Evolutionary conservation across 2,888 invertebrate species (phyloP).

Genomic region (Drosophila anomelani): DNA sequence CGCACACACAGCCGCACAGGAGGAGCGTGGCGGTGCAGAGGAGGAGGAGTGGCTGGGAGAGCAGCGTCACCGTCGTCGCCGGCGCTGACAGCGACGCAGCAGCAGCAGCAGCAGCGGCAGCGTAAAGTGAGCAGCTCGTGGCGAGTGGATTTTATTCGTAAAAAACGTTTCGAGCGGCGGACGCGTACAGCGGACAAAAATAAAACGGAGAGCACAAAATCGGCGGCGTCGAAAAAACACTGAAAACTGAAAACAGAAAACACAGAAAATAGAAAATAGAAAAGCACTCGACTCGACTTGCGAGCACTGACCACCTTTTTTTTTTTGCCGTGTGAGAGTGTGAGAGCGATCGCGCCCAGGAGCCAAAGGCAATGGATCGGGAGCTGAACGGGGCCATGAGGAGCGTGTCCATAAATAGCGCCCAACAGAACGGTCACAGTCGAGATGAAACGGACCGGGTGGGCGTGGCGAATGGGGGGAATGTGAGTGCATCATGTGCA

Average conservation of each 20-base stretch:
- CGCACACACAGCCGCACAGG: slow-evolving; percentile 61
- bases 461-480: slow-evolving; percentile 39
- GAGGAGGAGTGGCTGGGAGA: slow-evolving; percentile 2
- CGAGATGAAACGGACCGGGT: slow-evolving; percentile 70
- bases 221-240: slow-evolving; percentile 7
- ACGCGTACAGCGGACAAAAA: slow-evolving; percentile 76
- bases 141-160: slow-evolving; percentile 78
- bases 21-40: background rate
- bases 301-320: slow-evolving; percentile 12
- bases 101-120: slow-evolving; percentile 34
- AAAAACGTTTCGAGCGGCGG: slow-evolving; percentile 81
- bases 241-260: slow-evolving; percentile 8
- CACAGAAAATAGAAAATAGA: slow-evolving; percentile 1
- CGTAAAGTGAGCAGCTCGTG: slow-evolving; percentile 61
- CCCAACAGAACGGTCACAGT: slow-evolving; percentile 69
- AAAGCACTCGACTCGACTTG: slow-evolving; percentile 11
- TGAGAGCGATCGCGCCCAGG: slow-evolving; percentile 15
- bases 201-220: slow-evolving; percentile 54
- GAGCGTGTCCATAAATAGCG: slow-evolving; percentile 83
- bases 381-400: slow-evolving; percentile 83
- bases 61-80: slow-evolving; percentile 22
- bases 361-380: slow-evolving; percentile 77
- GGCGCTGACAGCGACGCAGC: slow-evolving; percentile 32
- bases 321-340: slow-evolving; percentile 30
- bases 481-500: slow-evolving; percentile 37